phyloP scores from a whole-genome alignment of 2,113 vertebrate genomes.

The Pampusana beccarii region DNA sequence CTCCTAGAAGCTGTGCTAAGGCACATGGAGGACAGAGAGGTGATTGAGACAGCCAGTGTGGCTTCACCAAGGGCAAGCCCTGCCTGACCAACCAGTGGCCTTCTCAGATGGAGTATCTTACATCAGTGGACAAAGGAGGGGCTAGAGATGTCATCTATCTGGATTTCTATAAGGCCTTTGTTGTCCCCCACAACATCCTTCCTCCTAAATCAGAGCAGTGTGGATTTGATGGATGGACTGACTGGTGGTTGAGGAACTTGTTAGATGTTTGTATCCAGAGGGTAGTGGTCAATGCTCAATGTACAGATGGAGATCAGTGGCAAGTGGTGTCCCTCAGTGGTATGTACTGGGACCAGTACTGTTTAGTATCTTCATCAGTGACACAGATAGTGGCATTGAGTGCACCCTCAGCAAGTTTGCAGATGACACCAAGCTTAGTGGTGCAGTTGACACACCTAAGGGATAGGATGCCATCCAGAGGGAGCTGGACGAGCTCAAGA shows the following conservation, averaged over 20 bases:
- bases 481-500: neutral
- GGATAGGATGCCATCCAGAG: neutral
- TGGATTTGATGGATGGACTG: neutral
- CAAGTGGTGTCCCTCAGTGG: neutral
- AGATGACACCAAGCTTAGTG: neutral
- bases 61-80: neutral
- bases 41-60: neutral
- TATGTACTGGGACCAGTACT: rapidly evolving
- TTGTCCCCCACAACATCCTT: neutral
- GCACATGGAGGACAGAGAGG: neutral
- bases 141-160: neutral
- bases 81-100: neutral
- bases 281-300: neutral
- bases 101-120: neutral
- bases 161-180: neutral
- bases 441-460: neutral
- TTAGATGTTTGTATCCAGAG: neutral
- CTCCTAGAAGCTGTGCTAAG: neutral
- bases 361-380: neutral
- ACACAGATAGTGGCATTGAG: neutral
- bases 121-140: neutral
- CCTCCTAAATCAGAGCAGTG: neutral
- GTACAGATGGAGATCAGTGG: neutral
- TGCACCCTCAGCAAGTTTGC: no score
- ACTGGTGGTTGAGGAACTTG: neutral